Evolutionary conservation across 2,888 invertebrate species (phyloP), one percentile per base, ranked within the genome.

Genomic region (Drosophila cracens): DNA sequence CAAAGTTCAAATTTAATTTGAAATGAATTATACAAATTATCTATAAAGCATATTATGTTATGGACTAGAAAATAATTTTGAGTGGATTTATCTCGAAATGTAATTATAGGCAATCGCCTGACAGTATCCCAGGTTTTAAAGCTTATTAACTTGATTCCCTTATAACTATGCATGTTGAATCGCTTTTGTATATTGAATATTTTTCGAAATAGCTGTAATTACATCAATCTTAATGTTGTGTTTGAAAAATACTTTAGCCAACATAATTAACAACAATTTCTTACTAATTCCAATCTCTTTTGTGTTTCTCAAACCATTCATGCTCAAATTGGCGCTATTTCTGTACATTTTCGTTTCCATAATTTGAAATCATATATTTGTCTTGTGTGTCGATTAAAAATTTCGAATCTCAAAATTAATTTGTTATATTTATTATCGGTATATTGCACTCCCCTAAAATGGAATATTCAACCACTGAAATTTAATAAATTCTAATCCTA

Each of bases 281-380:
- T 64, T 62, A 75, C 81, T 75, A 75, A 74, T 88, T 85, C 66
- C 68, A 69, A 75, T 78, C 70, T 87, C 51, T 54, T 52, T 68
- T 77, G 66, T 69, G 75, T 77, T 77, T 86, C 69, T 79, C 34
- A 69, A 85, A 84, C 58, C 53, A 66, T 75, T 70, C 79, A 79
- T 84, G 72, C 82, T 82, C 63, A 70, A 83, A 72, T 82, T 82
- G 69, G 66, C 61, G 54, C 56, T 56, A 48, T 65, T 68, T 83
- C 51, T 69, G 31, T 56, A 48, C 25, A 65, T 66, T 81, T 2
- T 16, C 58, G 31, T 16, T 72, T 46, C n/a, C 10, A 48, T 66
- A 4, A 72, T 59, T 31, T 76, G 16, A 38, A 34, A 53, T 65
- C 40, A 46, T 58, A 38, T 53, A 40, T 52, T 34, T 73, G 7